Conservation (phyloP, 2,888 invertebrate genomes). For the Perizoma affinitatum region DNA sequence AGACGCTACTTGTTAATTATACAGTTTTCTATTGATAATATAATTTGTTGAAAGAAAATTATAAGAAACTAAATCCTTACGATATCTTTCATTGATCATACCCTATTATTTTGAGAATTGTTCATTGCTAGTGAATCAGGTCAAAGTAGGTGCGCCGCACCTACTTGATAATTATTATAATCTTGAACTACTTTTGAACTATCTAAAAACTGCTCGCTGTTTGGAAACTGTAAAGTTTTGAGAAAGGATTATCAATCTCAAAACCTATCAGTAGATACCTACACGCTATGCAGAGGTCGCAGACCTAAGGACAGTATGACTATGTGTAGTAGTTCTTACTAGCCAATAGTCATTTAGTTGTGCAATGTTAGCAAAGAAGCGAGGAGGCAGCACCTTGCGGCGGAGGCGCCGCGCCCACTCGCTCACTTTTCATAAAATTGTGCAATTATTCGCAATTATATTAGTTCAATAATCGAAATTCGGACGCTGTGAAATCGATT, state of each 20-base stretch:
- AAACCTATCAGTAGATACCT: not conserved
- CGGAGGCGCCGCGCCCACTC: slow-evolving; percentile 44
- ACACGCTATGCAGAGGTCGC: not conserved
- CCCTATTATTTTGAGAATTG: slow-evolving; percentile 16
- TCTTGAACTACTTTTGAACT: slow-evolving; percentile 74
- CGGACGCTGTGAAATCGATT: slow-evolving; percentile 57
- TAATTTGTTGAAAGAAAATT: slow-evolving; percentile 85
- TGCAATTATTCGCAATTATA: slow-evolving; percentile 61
- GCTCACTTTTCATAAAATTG: slow-evolving; percentile 64
- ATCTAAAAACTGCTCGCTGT: slow-evolving; percentile 46
- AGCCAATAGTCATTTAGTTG: slow-evolving; percentile 42
- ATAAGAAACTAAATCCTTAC: slow-evolving; percentile 84
- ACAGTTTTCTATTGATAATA: slow-evolving; percentile 85
- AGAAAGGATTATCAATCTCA: slow-evolving; percentile 23
- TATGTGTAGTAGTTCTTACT: slow-evolving; percentile 2
- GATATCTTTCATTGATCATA: slow-evolving; percentile 61
- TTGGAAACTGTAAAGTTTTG: slow-evolving; percentile 29
- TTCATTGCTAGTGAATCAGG: slow-evolving; percentile 35
- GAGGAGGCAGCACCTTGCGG: slow-evolving; percentile 44
- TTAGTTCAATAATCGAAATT: slow-evolving; percentile 50
- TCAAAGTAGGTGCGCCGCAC: slow-evolving; percentile 41
- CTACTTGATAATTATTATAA: slow-evolving; percentile 68
- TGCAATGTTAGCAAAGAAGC: slow-evolving; percentile 46
- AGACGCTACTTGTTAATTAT: slow-evolving; percentile 84
- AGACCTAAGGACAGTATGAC: not conserved